Conservation (phyloP, 2,888 invertebrate genomes). For the Herminia tarsipennalis region DNA sequence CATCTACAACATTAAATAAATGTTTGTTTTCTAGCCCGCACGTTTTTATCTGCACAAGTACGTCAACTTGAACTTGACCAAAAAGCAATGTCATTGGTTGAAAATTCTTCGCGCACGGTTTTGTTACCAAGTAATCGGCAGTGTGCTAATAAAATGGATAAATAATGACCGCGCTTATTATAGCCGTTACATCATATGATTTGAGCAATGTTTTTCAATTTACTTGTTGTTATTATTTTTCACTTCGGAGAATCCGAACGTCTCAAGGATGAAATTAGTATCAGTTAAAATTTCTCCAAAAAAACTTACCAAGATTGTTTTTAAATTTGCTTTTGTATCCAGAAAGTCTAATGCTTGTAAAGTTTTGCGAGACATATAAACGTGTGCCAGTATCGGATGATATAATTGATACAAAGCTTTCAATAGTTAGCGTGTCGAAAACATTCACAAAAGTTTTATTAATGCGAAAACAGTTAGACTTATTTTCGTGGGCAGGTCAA, state of each 20-base stretch:
- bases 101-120: slow-evolving; percentile 51
- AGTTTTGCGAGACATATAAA: too few relatives aligned
- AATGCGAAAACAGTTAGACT: too few relatives aligned
- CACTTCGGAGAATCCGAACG: background rate
- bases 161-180: slow-evolving; percentile 63
- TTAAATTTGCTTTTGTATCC: too few relatives aligned
- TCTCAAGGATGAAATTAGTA: too few relatives aligned
- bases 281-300: too few relatives aligned
- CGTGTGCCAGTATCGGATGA: too few relatives aligned
- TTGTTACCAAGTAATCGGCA: slow-evolving; percentile 49
- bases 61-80: slow-evolving; percentile 78
- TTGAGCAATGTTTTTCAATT: slow-evolving; percentile 33
- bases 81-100: slow-evolving; percentile 60
- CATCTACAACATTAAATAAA: slow-evolving; percentile 25
- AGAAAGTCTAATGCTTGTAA: too few relatives aligned
- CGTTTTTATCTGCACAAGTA: slow-evolving; percentile 28
- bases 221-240: slow-evolving; percentile 2
- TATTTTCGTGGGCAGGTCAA: too few relatives aligned
- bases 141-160: slow-evolving; percentile 70
- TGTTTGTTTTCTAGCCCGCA: slow-evolving; percentile 35
- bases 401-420: too few relatives aligned
- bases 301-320: too few relatives aligned
- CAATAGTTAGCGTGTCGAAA: too few relatives aligned
- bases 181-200: slow-evolving; percentile 74
- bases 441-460: too few relatives aligned